A percentile compares a stretch with the other conserved stretches of the same genome.
Evolutionary conservation across 2,888 invertebrate genomes (phyloP).

Genomic region (Ectemnius continuus): DNA sequence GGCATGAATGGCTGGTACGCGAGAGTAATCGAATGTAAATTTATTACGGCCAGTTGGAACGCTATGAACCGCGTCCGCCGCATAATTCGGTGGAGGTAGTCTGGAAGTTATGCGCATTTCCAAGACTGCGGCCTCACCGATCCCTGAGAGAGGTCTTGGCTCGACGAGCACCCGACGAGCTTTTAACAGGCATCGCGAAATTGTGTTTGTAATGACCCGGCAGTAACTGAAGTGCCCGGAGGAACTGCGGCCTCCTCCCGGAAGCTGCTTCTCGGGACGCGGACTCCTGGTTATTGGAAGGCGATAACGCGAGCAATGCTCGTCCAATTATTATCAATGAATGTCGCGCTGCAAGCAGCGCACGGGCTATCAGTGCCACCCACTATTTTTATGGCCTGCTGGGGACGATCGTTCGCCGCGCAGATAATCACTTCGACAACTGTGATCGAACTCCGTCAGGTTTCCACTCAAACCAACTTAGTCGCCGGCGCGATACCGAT

Average conservation of each 20-base stretch:
- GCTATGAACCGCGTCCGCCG: background rate
- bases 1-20: background rate
- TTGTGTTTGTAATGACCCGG: constrained; percentile 52
- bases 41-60: too few relatives aligned
- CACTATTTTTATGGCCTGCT: constrained; percentile 37
- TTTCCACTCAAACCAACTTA: too few relatives aligned
- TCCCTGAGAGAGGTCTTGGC: constrained; percentile 30
- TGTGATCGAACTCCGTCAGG: constrained; percentile 27
- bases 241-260: background rate
- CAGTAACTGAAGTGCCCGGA: constrained; percentile 22
- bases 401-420: constrained; percentile 39
- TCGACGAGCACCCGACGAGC: constrained; percentile 13
- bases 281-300: constrained; percentile 42
- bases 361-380: constrained; percentile 10
- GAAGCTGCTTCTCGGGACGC: background rate
- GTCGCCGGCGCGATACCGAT: too few relatives aligned
- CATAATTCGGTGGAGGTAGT: background rate
- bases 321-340: constrained; percentile 56
- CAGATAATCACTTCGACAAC: constrained; percentile 38
- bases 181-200: constrained; percentile 42
- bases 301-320: constrained; percentile 45
- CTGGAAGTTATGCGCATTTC: constrained; percentile 17
- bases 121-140: background rate
- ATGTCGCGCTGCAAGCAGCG: constrained; percentile 10
- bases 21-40: too few relatives aligned